Conservation (phyloP, 2,113 vertebrate genomes). For the Trichomycterus rosablanca region DNA sequence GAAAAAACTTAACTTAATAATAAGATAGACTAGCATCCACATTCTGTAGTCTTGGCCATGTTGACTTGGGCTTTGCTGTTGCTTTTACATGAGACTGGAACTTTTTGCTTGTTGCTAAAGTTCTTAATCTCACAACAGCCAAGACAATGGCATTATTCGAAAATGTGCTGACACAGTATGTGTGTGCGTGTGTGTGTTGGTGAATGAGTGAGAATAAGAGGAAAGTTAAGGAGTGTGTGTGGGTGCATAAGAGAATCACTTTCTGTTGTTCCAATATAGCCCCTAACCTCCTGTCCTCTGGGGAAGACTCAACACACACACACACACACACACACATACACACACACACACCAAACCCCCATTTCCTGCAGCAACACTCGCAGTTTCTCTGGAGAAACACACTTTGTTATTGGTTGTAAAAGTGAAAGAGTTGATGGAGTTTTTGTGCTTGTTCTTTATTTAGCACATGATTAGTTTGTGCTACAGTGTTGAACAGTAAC, state of each 20-base stretch:
- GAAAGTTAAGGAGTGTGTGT: constrained; percentile 28
- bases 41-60: too few relatives aligned
- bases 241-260: constrained; percentile 39
- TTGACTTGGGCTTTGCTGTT: too few relatives aligned
- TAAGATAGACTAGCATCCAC: too few relatives aligned
- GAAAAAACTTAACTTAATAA: too few relatives aligned
- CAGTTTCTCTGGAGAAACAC: constrained; percentile 22
- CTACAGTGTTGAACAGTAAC: not conserved
- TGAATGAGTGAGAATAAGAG: not conserved
- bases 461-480: constrained; percentile 2
- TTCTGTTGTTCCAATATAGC: constrained; percentile 44
- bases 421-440: constrained; percentile 8
- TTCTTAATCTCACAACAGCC: constrained; percentile 33
- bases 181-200: constrained; percentile 22
- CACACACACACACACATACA: constrained; percentile 18
- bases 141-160: constrained; percentile 35
- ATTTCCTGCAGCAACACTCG: constrained; percentile 23
- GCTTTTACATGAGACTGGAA: too few relatives aligned
- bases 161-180: constrained; percentile 37
- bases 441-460: constrained; percentile 12
- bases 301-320: constrained; percentile 26
- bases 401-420: constrained; percentile 30
- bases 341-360: constrained; percentile 19
- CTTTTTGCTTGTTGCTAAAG: too few relatives aligned
- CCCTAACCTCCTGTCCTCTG: constrained; percentile 33